Evolutionary conservation across 1,140 invertebrate species (phyloP).

Genomic region (Cecropterus lyciades): DNA sequence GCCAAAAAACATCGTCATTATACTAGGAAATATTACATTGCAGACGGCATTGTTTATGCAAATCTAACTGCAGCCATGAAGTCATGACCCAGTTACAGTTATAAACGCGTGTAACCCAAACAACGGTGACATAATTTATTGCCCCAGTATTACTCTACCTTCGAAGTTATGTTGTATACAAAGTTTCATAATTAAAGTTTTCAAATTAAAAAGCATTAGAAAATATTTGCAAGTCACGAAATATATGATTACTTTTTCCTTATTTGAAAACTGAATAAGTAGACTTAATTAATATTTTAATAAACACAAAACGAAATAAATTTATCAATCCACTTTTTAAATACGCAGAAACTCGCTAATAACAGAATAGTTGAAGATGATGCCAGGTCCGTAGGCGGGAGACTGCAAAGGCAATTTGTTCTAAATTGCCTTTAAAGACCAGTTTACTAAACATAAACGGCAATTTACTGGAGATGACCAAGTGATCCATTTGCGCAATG

Average conservation of each 20-base stretch:
- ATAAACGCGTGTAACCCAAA: constrained; percentile 37
- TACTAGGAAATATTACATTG: constrained; percentile 32
- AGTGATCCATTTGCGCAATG: constrained; percentile 28
- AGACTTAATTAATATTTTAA: too few relatives aligned
- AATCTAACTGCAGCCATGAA: constrained; percentile 61
- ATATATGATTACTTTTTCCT: too few relatives aligned
- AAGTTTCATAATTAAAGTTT: constrained; percentile 5
- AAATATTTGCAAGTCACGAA: too few relatives aligned
- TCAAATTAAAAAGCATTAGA: neutral
- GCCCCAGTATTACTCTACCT: constrained; percentile 31
- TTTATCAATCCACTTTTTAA: neutral
- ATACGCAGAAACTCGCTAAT: neutral
- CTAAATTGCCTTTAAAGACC: constrained; percentile 27
- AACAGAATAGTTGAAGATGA: constrained; percentile 20
- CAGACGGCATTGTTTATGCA: constrained; percentile 62
- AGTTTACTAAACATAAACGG: constrained; percentile 29
- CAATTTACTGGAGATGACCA: constrained; percentile 27
- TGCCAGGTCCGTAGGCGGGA: constrained; percentile 19
- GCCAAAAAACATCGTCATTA: constrained; percentile 4
- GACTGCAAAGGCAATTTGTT: constrained; percentile 24
- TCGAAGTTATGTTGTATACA: constrained; percentile 12
- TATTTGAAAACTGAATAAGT: too few relatives aligned
- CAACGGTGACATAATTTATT: constrained; percentile 28
- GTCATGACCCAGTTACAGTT: constrained; percentile 56
- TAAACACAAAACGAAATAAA: too few relatives aligned